Conservation (phyloP, 2,888 invertebrate genomes). For the Megamerina dolium region DNA sequence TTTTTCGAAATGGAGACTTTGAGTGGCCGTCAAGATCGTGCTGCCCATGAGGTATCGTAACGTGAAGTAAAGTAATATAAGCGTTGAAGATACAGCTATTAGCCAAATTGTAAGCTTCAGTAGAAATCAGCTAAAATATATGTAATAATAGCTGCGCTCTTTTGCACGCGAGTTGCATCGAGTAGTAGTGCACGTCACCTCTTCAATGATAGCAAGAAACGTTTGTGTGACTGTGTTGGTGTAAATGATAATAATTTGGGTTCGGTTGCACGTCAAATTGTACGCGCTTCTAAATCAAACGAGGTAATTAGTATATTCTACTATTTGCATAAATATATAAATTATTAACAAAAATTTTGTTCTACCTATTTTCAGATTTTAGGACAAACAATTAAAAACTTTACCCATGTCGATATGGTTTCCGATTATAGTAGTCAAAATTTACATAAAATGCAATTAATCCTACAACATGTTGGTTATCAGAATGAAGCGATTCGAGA, state of each 20-base stretch:
- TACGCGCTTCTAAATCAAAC: constrained; percentile 81
- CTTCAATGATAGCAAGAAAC: constrained; percentile 83
- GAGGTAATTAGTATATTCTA: constrained; percentile 57
- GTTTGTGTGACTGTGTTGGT: constrained; percentile 71
- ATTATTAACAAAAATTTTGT: constrained; percentile 13
- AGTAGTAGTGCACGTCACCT: constrained; percentile 82
- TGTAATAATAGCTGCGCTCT: too few relatives aligned
- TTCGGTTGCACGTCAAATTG: constrained; percentile 81
- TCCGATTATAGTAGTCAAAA: constrained; percentile 75
- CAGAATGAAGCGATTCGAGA: constrained; percentile 75
- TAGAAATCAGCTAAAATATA: too few relatives aligned
- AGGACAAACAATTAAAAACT: constrained; percentile 75
- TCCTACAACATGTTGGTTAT: constrained; percentile 74
- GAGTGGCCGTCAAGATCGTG: too few relatives aligned
- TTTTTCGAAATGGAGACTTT: too few relatives aligned
- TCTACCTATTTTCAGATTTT: constrained; percentile 57
- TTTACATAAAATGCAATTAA: constrained; percentile 75
- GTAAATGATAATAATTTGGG: constrained; percentile 88
- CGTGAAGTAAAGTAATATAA: too few relatives aligned
- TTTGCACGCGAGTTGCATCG: too few relatives aligned
- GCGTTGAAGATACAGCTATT: too few relatives aligned
- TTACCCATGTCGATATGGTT: constrained; percentile 72
- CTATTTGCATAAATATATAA: not conserved
- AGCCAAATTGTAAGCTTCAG: too few relatives aligned
- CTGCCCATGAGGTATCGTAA: too few relatives aligned